Base-by-base conservation (phyloP, 2,888 invertebrate genomes). In the Caenorhabditis doughertyi region DNA sequence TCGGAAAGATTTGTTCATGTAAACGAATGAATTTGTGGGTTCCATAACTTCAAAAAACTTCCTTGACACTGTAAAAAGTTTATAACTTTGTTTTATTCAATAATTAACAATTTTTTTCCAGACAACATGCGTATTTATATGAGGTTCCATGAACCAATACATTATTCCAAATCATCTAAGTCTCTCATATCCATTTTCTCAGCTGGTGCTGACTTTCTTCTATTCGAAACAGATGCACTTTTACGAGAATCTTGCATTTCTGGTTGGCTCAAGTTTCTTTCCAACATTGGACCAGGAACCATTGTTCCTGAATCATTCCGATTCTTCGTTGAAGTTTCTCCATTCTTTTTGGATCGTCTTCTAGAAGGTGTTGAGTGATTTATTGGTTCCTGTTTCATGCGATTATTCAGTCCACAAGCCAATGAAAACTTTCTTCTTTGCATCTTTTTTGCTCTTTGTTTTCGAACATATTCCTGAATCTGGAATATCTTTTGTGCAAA, bases 401-500 rank as follows among this genome's bases (percentile, higher is more conserved):
- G 51, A 23, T 68, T 60, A 16, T 58, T 67, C 0, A 81, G 65
- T 21, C 81, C 81, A 29, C 70, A 64, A 3, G 81, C 81, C 51
- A 81, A 47, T 18, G 81, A 81, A 51, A 81, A 81, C 60, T 81
- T 81, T 42, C 81, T 47, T 25, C 81, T 21, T 53, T 81, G 81
- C 64, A 72, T 72, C 55, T 76, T 76, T 39, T 81, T 81, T 23
- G 56, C 64, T 44, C 49, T 32, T 53, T 81, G 81, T 49, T 81
- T 81, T 32, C 81, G 64, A 25, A 81, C 56, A 64, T 76, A 81
- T 51, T 81, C 81, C 81, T 81, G 81, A 81, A 81, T 81, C 81
- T 81, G 81, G 68, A 81, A 80, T 58, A 23, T 53, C 35, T 39
- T 39, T 55, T n/a, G 56, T 58, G 47, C 5, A 21, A 39, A 23